These are phyloP conservation scores for Augochlora pura DNA, from an alignment of 1,140 invertebrate species.

Conservation along the genomic window DNA sequence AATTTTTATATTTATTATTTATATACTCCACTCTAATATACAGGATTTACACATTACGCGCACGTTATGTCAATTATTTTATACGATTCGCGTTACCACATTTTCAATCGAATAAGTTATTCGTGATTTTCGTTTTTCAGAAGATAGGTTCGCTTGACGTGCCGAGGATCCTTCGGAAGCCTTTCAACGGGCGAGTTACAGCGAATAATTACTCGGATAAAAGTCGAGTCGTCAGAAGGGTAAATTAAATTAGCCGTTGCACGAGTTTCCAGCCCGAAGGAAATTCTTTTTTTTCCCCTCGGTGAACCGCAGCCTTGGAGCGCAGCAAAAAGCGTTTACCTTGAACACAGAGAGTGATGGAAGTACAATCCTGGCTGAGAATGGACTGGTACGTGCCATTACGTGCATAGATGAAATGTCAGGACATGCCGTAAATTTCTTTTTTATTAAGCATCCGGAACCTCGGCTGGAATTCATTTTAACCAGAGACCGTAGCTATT, in stretches of 20 bases:
- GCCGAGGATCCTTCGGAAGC: background rate
- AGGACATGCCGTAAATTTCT: too few species aligned
- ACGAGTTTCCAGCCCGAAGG: slow-evolving; percentile 12
- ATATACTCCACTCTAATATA: too few species aligned
- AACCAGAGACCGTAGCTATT: too few species aligned
- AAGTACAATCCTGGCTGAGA: background rate
- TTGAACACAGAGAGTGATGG: slow-evolving; percentile 1
- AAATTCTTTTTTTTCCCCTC: slow-evolving; percentile 15
- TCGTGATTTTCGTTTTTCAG: background rate
- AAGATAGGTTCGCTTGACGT: background rate
- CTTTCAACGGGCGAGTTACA: background rate
- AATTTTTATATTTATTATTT: too few species aligned
- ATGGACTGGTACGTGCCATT: background rate
- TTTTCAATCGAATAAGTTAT: too few species aligned
- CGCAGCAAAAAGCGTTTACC: slow-evolving; percentile 2
- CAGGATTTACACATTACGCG: too few species aligned
- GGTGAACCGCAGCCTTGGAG: slow-evolving; percentile 6
- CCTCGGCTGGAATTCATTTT: too few species aligned
- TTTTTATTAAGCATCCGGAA: too few species aligned
- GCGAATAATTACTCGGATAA: slow-evolving; percentile 5
- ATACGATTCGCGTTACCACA: too few species aligned
- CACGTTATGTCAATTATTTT: too few species aligned
- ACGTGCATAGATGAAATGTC: too few species aligned
- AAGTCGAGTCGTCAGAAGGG: background rate
- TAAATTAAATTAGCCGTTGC: slow-evolving; percentile 27